Conservation (phyloP, 2,113 vertebrate genomes). For the Miniopterus natalensis region DNA sequence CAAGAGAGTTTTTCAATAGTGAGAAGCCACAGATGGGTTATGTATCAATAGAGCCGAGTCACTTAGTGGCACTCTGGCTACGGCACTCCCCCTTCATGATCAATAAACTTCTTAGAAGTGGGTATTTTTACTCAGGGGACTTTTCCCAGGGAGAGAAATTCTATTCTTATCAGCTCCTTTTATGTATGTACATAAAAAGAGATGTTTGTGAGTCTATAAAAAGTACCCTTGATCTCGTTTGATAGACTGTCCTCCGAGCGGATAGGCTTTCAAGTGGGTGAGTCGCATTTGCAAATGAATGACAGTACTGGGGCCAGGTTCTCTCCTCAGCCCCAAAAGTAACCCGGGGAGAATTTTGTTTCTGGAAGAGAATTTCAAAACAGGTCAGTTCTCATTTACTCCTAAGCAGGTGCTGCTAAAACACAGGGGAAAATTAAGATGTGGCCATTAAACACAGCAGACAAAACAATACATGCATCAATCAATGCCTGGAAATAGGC, state of each 20-base stretch:
- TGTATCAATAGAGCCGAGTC: background rate
- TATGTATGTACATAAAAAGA: conserved; percentile 64
- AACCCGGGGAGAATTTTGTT: conserved; percentile 72
- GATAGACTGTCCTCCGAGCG: conserved; percentile 3
- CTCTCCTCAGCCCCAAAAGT: conserved; percentile 23
- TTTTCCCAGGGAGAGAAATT: conserved; percentile 63
- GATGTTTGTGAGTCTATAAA: conserved; percentile 79
- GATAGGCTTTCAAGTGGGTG: conserved; percentile 67
- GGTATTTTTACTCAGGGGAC: conserved; percentile 23
- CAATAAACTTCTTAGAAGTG: conserved; percentile 65
- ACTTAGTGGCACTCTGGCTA: conserved; percentile 61
- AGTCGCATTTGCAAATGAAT: conserved; percentile 76
- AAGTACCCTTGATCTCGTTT: conserved; percentile 69
- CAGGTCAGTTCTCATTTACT: conserved; percentile 79
- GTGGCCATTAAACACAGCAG: conserved; percentile 80
- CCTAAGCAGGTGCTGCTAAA: background rate
- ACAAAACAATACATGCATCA: conserved; percentile 84
- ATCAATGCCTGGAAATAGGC: conserved; percentile 82
- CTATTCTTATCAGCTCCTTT: conserved; percentile 70
- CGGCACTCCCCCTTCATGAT: conserved; percentile 68
- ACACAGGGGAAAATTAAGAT: conserved; percentile 63
- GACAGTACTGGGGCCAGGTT: conserved; percentile 41
- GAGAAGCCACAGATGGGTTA: background rate
- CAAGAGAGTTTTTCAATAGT: background rate
- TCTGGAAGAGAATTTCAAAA: conserved; percentile 78